A percentile compares a stretch with the other conserved stretches of the same genome.
Conservation (phyloP, 2,113 vertebrate genomes). For the Gnathonemus longibarbis region DNA sequence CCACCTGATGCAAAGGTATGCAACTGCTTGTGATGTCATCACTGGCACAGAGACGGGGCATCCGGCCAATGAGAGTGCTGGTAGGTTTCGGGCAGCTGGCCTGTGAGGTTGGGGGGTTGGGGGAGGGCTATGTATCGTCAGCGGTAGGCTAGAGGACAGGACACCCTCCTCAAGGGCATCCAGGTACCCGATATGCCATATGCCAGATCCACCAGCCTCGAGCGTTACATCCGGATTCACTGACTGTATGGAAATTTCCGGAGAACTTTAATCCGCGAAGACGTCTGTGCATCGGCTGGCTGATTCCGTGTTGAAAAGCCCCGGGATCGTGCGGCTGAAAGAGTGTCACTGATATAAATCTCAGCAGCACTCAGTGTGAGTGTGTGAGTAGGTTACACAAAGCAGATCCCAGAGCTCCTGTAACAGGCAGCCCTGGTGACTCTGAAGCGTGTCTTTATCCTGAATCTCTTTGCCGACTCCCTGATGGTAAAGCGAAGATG, state of each 20-base stretch:
- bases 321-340: neutral
- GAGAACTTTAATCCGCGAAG: neutral
- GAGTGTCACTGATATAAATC: neutral
- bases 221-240: neutral
- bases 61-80: neutral
- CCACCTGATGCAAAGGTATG: neutral
- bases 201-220: neutral
- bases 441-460: neutral
- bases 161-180: neutral
- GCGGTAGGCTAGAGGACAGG: neutral
- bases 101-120: neutral
- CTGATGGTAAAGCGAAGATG: neutral
- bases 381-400: neutral
- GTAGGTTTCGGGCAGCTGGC: neutral
- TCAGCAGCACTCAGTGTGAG: neutral
- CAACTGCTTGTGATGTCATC: neutral
- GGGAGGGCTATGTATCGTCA: neutral
- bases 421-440: neutral
- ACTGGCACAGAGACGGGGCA: neutral
- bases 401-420: neutral
- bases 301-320: neutral
- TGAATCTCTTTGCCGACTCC: neutral
- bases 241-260: neutral
- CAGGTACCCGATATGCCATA: neutral
- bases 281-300: neutral